Conservation (phyloP, 2,113 vertebrate genomes). For the Stercorarius parasiticus region DNA sequence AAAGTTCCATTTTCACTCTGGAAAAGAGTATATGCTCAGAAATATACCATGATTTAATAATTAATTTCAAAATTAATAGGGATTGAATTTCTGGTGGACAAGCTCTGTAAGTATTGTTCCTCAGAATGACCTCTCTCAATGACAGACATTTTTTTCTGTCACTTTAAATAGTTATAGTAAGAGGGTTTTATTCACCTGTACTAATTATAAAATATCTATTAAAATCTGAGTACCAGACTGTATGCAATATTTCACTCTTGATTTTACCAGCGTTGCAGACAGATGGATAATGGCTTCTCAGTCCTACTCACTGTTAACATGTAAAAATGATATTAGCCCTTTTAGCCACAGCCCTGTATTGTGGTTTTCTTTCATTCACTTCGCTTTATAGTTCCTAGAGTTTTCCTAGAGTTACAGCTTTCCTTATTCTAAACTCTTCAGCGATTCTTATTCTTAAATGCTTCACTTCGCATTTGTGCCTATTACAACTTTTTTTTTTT, state of each 20-base stretch:
- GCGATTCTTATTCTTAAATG: background rate
- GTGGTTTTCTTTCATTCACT: background rate
- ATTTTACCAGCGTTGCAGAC: background rate
- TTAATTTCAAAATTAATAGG: background rate
- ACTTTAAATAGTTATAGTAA: background rate
- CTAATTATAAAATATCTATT: background rate
- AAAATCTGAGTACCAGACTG: background rate
- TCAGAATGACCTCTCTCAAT: background rate
- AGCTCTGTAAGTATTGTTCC: background rate
- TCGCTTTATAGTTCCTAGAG: background rate
- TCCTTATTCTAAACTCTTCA: background rate
- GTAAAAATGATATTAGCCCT: background rate
- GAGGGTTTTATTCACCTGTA: background rate
- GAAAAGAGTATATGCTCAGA: background rate
- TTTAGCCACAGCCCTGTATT: background rate
- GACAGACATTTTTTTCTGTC: background rate
- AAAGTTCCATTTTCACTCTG: background rate
- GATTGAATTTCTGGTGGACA: background rate
- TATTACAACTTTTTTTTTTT: background rate
- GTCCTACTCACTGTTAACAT: background rate
- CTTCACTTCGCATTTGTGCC: accelerated
- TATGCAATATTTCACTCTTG: background rate
- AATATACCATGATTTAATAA: background rate
- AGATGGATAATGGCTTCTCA: background rate
- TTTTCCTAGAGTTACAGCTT: background rate